phyloP scores from a whole-genome alignment of 2,113 vertebrate genomes.

The Rhegmatorhina hoffmannsi region DNA sequence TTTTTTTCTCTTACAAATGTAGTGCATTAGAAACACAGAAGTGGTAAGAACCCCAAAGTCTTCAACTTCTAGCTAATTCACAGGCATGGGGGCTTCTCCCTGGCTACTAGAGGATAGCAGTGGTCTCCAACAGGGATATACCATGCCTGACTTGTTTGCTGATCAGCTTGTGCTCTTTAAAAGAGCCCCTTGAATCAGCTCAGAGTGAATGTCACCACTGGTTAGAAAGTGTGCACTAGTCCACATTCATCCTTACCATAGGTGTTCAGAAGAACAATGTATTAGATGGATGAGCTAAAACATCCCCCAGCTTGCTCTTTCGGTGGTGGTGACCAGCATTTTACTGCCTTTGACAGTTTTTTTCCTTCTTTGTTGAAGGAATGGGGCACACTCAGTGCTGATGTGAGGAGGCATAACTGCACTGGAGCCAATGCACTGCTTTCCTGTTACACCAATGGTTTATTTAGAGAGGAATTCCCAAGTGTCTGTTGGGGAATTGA shows the following conservation, averaged over 20 bases:
- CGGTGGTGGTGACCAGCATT: not conserved
- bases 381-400: not conserved
- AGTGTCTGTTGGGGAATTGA: not conserved
- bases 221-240: not conserved
- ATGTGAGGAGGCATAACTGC: not conserved
- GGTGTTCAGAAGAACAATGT: not conserved
- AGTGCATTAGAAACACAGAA: not conserved
- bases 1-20: not conserved
- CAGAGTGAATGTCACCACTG: not conserved
- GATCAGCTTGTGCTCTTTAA: not conserved
- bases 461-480: slow-evolving; percentile 8
- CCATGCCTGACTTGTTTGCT: not conserved
- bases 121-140: not conserved
- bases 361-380: not conserved
- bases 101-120: not conserved
- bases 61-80: not conserved
- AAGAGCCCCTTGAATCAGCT: not conserved
- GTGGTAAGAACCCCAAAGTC: not conserved
- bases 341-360: not conserved
- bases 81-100: not conserved
- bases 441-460: not conserved
- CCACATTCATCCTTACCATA: fast-evolving
- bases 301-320: not conserved
- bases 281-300: not conserved
- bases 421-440: not conserved